These are phyloP conservation scores for Drosophila birchii DNA, from an alignment of 2,888 invertebrate species.

Conservation along the genomic window DNA sequence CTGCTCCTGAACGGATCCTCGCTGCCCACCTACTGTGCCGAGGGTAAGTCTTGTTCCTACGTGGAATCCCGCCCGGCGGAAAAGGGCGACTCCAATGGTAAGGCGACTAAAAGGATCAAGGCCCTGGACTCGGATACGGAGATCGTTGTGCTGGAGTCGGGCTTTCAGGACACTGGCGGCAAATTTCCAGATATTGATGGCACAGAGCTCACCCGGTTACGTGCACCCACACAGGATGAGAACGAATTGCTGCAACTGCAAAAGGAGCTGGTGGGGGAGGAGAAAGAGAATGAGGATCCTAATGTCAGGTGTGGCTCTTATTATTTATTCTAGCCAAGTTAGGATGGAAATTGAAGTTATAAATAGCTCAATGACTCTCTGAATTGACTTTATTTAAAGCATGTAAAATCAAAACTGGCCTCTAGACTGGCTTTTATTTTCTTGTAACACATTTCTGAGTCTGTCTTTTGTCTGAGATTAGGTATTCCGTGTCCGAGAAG, in stretches of 20 bases:
- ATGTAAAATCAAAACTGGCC: background rate
- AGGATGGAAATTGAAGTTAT: too few relatives aligned
- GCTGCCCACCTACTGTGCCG: conserved; percentile 39
- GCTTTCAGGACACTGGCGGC: conserved; percentile 38
- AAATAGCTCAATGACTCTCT: background rate
- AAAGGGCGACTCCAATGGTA: background rate
- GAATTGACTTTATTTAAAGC: too few relatives aligned
- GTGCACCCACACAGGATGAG: conserved; percentile 43
- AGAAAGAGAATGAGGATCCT: conserved; percentile 1
- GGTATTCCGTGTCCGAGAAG: background rate
- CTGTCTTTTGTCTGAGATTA: background rate
- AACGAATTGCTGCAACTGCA: conserved; percentile 7
- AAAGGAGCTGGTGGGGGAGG: background rate
- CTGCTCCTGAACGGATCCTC: conserved; percentile 58
- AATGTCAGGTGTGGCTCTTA: background rate
- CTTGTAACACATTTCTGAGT: conserved; percentile 1
- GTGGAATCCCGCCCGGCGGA: background rate
- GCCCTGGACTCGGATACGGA: conserved; percentile 48
- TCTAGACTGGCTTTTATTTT: background rate
- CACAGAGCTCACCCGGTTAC: conserved; percentile 53
- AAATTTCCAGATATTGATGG: conserved; percentile 56
- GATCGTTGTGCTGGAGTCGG: conserved; percentile 61
- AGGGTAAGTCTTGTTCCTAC: background rate
- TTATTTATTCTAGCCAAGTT: background rate
- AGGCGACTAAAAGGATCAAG: conserved; percentile 11